Conservation (phyloP, 2,113 vertebrate species). For the Larimichthys polyactis region DNA sequence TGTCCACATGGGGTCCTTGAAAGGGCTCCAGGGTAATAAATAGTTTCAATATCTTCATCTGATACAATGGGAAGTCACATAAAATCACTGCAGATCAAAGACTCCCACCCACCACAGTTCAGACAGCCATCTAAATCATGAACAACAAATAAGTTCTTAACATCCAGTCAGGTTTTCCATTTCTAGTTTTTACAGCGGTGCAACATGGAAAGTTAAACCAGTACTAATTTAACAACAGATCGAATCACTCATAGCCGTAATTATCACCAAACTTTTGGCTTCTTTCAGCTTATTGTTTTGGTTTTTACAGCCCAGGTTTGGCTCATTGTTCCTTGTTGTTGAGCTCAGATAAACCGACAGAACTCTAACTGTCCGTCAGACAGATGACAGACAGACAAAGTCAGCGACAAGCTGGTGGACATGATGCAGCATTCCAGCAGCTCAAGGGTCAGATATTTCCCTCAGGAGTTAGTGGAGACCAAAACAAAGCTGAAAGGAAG, state of each 20-base stretch:
- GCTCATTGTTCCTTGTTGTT: background rate
- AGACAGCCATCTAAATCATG: constrained; percentile 26
- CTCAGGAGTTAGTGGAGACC: too few relatives aligned
- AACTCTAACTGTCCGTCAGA: background rate
- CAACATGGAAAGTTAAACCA: background rate
- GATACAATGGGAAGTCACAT: constrained; percentile 18
- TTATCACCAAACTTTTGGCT: background rate
- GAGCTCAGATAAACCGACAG: background rate
- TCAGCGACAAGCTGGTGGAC: too few relatives aligned
- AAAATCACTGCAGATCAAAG: constrained; percentile 36
- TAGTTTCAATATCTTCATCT: constrained; percentile 30
- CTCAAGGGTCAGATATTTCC: too few relatives aligned
- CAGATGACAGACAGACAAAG: background rate
- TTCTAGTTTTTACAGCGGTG: background rate
- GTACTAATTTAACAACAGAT: constrained; percentile 6
- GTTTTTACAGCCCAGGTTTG: background rate
- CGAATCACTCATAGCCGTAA: background rate
- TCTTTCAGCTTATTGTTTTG: background rate
- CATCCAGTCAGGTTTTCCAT: constrained; percentile 3
- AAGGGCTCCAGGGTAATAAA: constrained; percentile 34
- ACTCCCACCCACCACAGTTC: background rate
- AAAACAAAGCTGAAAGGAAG: too few relatives aligned
- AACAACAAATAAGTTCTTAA: constrained; percentile 15
- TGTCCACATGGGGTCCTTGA: constrained; percentile 42
- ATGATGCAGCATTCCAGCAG: too few relatives aligned